Evolutionary conservation across 2,797 vertebrate species (phyloP).

Genomic region (Orientallactaga sibirica): DNA sequence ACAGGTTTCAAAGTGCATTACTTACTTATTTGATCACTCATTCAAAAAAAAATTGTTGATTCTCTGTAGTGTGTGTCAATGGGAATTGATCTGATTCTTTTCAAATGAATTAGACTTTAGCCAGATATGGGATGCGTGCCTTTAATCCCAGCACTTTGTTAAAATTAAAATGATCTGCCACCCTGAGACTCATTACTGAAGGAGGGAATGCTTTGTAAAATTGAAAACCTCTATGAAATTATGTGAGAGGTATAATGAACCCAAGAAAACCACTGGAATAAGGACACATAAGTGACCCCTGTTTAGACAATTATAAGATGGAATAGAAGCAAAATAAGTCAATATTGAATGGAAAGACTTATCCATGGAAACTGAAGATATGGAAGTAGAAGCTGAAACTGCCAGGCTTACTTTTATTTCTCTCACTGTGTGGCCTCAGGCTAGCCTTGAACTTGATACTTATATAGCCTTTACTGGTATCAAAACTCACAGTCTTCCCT

Average conservation of each 20-base stretch:
- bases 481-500: no score
- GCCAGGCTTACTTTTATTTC: background rate
- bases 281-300: slow-evolving; percentile 15
- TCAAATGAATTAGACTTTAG: no score
- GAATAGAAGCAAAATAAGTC: slow-evolving; percentile 26
- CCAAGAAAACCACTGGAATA: background rate
- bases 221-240: no score
- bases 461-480: no score
- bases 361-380: background rate
- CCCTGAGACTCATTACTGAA: slow-evolving; percentile 58
- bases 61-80: background rate
- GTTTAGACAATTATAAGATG: background rate
- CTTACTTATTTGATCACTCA: slow-evolving; percentile 57
- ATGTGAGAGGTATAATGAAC: no score
- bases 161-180: no score
- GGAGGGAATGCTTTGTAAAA: no score
- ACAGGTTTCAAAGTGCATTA: slow-evolving; percentile 11
- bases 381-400: background rate
- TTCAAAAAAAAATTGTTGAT: slow-evolving; percentile 39
- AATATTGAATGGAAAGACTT: slow-evolving; percentile 27
- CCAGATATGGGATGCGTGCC: no score
- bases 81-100: no score
- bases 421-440: no score
- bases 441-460: no score
- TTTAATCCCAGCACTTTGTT: no score